Base-by-base conservation (phyloP, 2,797 vertebrate genomes). In the Sebastes taczanowskii region DNA sequence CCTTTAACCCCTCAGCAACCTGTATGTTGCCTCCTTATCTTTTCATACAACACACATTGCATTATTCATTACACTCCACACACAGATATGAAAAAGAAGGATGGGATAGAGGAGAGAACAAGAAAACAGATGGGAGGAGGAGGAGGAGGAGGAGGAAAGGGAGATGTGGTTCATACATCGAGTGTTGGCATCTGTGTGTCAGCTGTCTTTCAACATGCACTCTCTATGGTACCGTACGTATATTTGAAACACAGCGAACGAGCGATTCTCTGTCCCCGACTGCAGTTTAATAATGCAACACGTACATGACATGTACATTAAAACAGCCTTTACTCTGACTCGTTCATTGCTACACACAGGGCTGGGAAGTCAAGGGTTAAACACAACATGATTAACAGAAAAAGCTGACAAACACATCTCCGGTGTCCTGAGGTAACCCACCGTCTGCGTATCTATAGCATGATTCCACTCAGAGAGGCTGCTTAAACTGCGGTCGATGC, bases 11-110 rank as follows among this genome's bases (percentile, higher is more conserved):
- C 53, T 46, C 18, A 76, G 84, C 63, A 78, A 86, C 82, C 86
- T 70, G 38, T 78, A 56, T 75, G 80, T 87, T 85, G 78, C 76
- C 82, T 81, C 74, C 80, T 92, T 89, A 91, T 93, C 89, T 83
- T 85, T 90, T 76, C 77, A 85, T 82, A 79, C 82, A 85, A 86
- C 61, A 77, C 82, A 77, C 27, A 25, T 80, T 89, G 82, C 87
- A 92, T 94, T 92, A 90, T 91, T 92, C 80, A 93, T 91, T 13
- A 64, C 4, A 27, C 20, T 6, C 13, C 73, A 69, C 56, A 73
- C 38, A 60, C 2, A 64, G 11, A 68, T 4, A n/a, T 2, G 18
- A 4, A 42, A 18, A 35, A 16, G 8, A 66, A 20, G 0, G 16
- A 30, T 6, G 32, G 7, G 27, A 55, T 20, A 20, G 22, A 58